phyloP scores from a whole-genome alignment of 2,113 vertebrate species.

The Mastomys coucha region DNA sequence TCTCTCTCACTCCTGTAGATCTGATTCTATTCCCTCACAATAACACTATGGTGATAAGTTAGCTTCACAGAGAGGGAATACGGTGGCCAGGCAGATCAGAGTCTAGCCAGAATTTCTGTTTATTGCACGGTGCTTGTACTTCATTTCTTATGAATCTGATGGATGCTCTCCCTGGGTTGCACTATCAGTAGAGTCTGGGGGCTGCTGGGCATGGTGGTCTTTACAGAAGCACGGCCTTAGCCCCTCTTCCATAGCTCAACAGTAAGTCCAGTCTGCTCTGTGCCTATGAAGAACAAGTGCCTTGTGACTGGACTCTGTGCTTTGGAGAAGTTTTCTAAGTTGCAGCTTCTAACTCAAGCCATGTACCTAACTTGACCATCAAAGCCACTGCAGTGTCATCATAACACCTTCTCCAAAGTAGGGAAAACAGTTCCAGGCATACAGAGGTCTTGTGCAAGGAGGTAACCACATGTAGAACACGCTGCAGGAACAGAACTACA shows the following conservation, averaged over 20 bases:
- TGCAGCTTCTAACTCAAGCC: not conserved
- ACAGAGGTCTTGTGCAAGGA: not conserved
- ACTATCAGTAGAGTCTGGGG: not conserved
- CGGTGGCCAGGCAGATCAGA: not conserved
- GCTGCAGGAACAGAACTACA: not conserved
- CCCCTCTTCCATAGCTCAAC: not conserved
- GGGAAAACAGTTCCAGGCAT: not conserved
- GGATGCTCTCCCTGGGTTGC: not conserved
- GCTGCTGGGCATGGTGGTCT: not conserved
- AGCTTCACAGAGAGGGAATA: not conserved
- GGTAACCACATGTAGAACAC: not conserved
- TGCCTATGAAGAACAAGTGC: not conserved
- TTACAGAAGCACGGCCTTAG: not conserved
- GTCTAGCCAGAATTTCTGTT: not conserved
- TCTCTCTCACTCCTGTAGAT: not conserved
- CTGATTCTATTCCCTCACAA: not conserved
- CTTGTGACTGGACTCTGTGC: not conserved
- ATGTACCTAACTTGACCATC: not conserved
- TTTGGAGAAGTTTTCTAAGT: not conserved
- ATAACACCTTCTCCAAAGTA: not conserved
- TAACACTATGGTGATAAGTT: slow-evolving; percentile 7
- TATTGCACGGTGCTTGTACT: not conserved
- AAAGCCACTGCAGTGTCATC: not conserved
- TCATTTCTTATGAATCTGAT: not conserved
- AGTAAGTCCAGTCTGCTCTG: not conserved